Conservation (phyloP, 2,888 invertebrate species). For the Synanthedon formicaeformis region DNA sequence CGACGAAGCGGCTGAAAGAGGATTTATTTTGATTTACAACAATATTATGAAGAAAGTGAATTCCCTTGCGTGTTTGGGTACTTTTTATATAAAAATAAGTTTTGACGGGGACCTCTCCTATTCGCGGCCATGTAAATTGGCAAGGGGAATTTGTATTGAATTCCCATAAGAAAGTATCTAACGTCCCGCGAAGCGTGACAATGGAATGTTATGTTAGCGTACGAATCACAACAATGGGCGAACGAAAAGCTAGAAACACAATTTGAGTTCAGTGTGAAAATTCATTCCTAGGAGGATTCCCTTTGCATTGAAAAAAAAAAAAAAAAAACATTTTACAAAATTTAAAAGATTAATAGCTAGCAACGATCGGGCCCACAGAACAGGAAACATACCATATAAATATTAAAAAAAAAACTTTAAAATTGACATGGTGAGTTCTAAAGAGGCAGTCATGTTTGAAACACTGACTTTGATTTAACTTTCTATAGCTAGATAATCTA, state of each 20-base stretch:
- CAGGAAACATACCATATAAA: too few relatives aligned
- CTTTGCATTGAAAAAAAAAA: too few relatives aligned
- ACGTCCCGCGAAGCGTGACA: constrained; percentile 1
- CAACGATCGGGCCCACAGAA: too few relatives aligned
- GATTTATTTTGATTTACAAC: constrained; percentile 12
- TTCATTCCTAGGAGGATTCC: too few relatives aligned
- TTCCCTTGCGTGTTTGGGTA: constrained; percentile 6
- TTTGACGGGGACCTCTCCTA: constrained; percentile 21
- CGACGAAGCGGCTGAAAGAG: constrained; percentile 6
- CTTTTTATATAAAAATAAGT: constrained; percentile 27
- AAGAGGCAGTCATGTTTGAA: too few relatives aligned
- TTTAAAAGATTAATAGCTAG: too few relatives aligned
- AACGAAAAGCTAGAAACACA: background rate
- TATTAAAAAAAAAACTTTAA: too few relatives aligned
- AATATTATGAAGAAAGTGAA: constrained; percentile 8
- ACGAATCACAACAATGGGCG: too few relatives aligned
- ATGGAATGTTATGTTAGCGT: background rate
- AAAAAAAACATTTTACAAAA: too few relatives aligned
- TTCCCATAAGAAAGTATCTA: constrained; percentile 21
- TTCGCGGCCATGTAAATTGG: constrained; percentile 27
- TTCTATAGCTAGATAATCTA: too few relatives aligned
- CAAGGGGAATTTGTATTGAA: constrained; percentile 32
- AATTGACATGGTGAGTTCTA: too few relatives aligned
- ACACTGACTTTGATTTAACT: too few relatives aligned
- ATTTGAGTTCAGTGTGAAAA: background rate